phyloP scores from a whole-genome alignment of 1,140 invertebrate species.

The Thaumatotibia leucotreta region DNA sequence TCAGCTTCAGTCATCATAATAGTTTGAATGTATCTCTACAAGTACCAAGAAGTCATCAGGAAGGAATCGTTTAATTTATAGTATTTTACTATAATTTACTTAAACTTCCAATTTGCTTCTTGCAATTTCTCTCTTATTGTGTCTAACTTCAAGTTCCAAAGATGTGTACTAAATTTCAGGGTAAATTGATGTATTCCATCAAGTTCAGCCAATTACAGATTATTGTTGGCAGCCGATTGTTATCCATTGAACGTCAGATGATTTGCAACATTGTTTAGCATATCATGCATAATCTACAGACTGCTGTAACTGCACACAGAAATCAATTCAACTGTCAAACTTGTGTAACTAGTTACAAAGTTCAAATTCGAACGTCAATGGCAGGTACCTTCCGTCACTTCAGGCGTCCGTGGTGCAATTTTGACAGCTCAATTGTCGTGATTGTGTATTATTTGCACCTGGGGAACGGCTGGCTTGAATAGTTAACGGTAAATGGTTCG shows the following conservation, averaged over 20 bases:
- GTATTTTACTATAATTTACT: no score
- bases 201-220: not conserved
- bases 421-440: constrained; percentile 61
- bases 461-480: not conserved
- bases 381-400: not conserved
- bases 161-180: not conserved
- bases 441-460: constrained; percentile 9
- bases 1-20: no score
- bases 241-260: not conserved
- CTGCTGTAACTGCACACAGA: not conserved
- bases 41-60: no score
- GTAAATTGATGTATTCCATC: not conserved
- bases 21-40: no score
- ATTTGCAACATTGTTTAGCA: not conserved
- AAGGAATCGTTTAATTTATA: no score
- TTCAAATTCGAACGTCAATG: not conserved
- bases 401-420: constrained; percentile 24
- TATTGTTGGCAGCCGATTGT: not conserved
- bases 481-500: not conserved
- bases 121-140: no score
- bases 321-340: not conserved
- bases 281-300: not conserved
- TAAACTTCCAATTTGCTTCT: no score
- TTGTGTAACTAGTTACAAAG: not conserved
- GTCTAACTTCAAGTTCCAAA: not conserved